These are phyloP conservation scores for Catostomus latipinnis DNA, from an alignment of 2,797 vertebrate genomes.

Conservation along the genomic window DNA sequence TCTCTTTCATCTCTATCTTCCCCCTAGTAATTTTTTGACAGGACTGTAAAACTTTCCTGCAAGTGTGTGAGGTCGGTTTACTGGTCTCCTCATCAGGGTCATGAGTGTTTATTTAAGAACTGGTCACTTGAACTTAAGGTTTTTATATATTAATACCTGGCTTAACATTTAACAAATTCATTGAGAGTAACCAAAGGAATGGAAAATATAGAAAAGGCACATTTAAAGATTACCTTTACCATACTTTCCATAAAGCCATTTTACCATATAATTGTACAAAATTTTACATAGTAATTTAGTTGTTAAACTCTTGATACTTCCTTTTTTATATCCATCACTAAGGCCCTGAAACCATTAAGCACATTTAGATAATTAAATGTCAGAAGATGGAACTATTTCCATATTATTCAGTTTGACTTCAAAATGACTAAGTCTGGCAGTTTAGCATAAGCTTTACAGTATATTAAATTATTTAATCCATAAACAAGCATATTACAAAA, in stretches of 20 bases:
- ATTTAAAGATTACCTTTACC: neutral
- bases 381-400: constrained; percentile 40
- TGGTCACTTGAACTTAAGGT: constrained; percentile 49
- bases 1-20: constrained; percentile 52
- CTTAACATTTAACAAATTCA: neutral
- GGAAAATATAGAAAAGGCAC: neutral
- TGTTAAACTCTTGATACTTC: too few species aligned
- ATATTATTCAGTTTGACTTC: constrained; percentile 21
- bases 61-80: constrained; percentile 52
- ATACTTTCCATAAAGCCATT: neutral
- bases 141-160: constrained; percentile 12
- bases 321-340: neutral
- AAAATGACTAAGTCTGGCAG: constrained; percentile 21
- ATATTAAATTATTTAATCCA: constrained; percentile 34
- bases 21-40: constrained; percentile 58
- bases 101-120: constrained; percentile 61
- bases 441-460: constrained; percentile 13
- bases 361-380: constrained; percentile 5
- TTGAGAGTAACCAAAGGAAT: constrained; percentile 26
- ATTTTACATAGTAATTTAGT: too few species aligned
- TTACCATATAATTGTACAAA: too few species aligned
- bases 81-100: constrained; percentile 50
- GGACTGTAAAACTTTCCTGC: constrained; percentile 61
- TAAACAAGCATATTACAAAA: constrained; percentile 39
- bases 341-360: constrained; percentile 5